Evolutionary conservation across 2,797 vertebrate species (phyloP), one percentile per base, ranked within the genome.

Genomic region (Trachops cirrhosus): DNA sequence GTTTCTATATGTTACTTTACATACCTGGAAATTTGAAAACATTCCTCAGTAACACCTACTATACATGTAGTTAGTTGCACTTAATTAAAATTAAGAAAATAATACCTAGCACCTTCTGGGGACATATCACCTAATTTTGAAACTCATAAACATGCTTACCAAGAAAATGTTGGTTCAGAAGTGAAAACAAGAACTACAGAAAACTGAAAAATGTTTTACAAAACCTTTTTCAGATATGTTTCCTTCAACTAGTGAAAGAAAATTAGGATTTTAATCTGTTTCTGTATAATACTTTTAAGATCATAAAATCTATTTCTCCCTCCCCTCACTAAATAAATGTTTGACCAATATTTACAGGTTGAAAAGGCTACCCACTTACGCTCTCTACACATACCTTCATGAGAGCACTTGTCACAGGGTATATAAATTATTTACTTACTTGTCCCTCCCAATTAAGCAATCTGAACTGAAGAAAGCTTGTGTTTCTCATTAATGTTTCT

Each of bases 11-110:
- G 14, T 73, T 41, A 73, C 2, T 67, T 67, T 74, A 59, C 50
- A 46, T 50, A 57, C 29, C 8, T 54, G 34, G 19, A 86, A 80
- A 89, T 52, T 75, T 84, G 32, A 85, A 78, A 89, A 78, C 41
- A 75, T 59, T 44, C 32, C 59, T 71, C 19, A 29, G 46, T 12
- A 73, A 44, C 50, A 82, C 52, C 77, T 93, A 87, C 34, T 64
- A 86, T 8, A 70, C 1, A 22, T 48, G 16, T 3, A 52, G 75
- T 50, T 9, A 44, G 75, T 41, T 86, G 41, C 24, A 64, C 6
- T 71, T 29, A 82, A 29, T 71, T 83, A 92, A 86, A 94, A 94
- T 82, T 75, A n/a, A 89, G 34, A 89, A 79, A 95, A 75, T 21
- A 87, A 93, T 39, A 9, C 46, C 54, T 12, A 34, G 37, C 12